A percentile compares a stretch with the other conserved stretches of the same genome.
phyloP scores from a whole-genome alignment of 2,797 vertebrate species.

The Crenichthys baileyi region DNA sequence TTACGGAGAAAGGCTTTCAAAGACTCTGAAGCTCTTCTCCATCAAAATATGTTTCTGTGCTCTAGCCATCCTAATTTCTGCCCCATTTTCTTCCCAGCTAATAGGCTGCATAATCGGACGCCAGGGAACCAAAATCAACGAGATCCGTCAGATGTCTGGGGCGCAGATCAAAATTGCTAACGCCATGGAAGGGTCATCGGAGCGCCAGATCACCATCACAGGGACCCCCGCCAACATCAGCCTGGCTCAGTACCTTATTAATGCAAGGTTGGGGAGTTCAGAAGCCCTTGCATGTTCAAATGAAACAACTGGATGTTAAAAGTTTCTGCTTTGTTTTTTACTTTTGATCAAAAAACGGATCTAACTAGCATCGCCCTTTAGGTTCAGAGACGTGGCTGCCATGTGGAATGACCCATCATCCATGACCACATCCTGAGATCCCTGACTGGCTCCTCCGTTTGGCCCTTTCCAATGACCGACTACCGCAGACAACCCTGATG shows the following conservation, averaged over 20 bases:
- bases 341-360: not conserved
- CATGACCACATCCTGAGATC: conserved; percentile 83
- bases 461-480: conserved; percentile 74
- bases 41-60: not conserved
- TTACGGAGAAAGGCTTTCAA: conserved; percentile 2
- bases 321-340: not conserved
- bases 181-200: conserved; percentile 93
- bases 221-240: conserved; percentile 97
- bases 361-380: conserved; percentile 19
- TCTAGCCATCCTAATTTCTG: conserved; percentile 62
- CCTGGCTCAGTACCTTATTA: conserved; percentile 98
- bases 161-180: conserved; percentile 98
- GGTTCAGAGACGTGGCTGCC: conserved; percentile 82
- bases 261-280: conserved; percentile 86
- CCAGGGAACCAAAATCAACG: conserved; percentile 98
- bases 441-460: conserved; percentile 77
- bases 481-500: conserved; percentile 70
- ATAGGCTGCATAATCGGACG: conserved; percentile 99
- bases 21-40: not conserved
- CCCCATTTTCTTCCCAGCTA: conserved; percentile 87
- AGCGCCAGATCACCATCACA: conserved; percentile 97
- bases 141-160: conserved; percentile 98
- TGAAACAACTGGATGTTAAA: not conserved
- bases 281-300: not conserved
- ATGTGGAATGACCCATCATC: conserved; percentile 84